Evolutionary conservation across 2,797 vertebrate genomes (phyloP), one percentile per base, ranked within the genome.

Genomic region (Stomatorhinus walkeri): DNA sequence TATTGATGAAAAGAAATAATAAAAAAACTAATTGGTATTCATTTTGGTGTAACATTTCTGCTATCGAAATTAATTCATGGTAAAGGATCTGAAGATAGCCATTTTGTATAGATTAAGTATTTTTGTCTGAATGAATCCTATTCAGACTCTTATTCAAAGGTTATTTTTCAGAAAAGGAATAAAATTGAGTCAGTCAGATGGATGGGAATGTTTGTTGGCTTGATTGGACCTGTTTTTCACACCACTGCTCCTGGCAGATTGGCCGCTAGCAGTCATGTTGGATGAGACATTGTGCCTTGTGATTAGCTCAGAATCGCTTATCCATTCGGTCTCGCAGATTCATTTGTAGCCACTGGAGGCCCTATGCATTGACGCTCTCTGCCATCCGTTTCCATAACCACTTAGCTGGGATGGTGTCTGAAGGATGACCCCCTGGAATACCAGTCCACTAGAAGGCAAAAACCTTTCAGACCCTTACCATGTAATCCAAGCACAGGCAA

Each of bases 141-240:
- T 43, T 79, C 36, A 79, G 72, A 36, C 64, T 6, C 36, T 72
- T 79, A 43, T 79, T 79, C 72, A 79, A 72, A 16, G 64, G 64
- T 72, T 79, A 43, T 43, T 81, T 76, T 19, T 76, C 32, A 76
- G 32, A 81, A 46, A 81, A 81, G 76, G 76, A 81, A 22, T 46
- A 81, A 81, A 81, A 81, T 1, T 32, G 40, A 81, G 76, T 81
- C 76, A 81, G 16, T 81, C 19, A 81, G 76, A 81, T 46, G 40
- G 76, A 76, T 76, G 28, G 32, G 14, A 46, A 40, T 0, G 0
- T 81, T 46, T 46, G 40, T 46, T 81, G 76, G 76, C 76, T 81
- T 81, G 76, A 81, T 81, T 46, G 40, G 16, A 7, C 76, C 76
- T 81, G 76, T 81, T 46, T 81, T 81, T 81, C 76, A 81, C 76